phyloP scores from a whole-genome alignment of 2,888 invertebrate genomes.

The Torymus tubicola region DNA sequence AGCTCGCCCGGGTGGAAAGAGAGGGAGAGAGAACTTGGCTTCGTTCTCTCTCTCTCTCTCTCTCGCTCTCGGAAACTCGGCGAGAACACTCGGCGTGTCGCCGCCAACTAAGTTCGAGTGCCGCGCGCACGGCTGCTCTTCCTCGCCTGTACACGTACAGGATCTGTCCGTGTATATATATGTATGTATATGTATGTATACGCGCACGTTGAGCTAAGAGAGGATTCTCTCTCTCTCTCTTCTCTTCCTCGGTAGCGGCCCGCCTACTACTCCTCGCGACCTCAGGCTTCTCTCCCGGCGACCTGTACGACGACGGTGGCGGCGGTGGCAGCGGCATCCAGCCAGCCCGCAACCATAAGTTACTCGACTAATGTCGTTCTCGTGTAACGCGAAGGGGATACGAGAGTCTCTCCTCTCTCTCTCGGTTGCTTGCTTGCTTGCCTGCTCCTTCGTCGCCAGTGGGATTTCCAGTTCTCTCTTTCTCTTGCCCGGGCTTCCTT shows the following conservation, averaged over 20 bases:
- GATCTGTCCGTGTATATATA: no score
- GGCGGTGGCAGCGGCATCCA: slow-evolving; percentile 61
- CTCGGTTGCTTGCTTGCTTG: neutral
- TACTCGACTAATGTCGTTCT: slow-evolving; percentile 75
- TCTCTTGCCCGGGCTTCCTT: slow-evolving; percentile 15
- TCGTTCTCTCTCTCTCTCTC: neutral
- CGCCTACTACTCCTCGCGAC: slow-evolving; percentile 61
- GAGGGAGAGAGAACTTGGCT: slow-evolving; percentile 26
- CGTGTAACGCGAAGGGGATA: slow-evolving; percentile 68
- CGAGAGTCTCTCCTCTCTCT: neutral
- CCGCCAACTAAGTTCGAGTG: slow-evolving; percentile 72
- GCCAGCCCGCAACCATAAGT: slow-evolving; percentile 73
- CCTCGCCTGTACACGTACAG: slow-evolving; percentile 17
- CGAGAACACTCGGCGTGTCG: slow-evolving; percentile 71
- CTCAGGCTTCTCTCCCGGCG: slow-evolving; percentile 37
- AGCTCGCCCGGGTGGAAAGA: neutral
- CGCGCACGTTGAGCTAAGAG: slow-evolving; percentile 17
- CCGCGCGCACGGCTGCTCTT: slow-evolving; percentile 49
- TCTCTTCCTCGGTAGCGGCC: slow-evolving; percentile 62
- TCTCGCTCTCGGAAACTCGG: slow-evolving; percentile 66
- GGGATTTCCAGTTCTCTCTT: slow-evolving; percentile 59
- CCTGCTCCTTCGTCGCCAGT: slow-evolving; percentile 52
- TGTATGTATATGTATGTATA: neutral
- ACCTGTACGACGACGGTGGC: slow-evolving; percentile 22
- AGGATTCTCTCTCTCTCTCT: slow-evolving; percentile 58